Percentiles rank a stretch among this genome's conserved stretches.
phyloP scores from a whole-genome alignment of 1,140 invertebrate genomes.

The Zophobas morio region DNA sequence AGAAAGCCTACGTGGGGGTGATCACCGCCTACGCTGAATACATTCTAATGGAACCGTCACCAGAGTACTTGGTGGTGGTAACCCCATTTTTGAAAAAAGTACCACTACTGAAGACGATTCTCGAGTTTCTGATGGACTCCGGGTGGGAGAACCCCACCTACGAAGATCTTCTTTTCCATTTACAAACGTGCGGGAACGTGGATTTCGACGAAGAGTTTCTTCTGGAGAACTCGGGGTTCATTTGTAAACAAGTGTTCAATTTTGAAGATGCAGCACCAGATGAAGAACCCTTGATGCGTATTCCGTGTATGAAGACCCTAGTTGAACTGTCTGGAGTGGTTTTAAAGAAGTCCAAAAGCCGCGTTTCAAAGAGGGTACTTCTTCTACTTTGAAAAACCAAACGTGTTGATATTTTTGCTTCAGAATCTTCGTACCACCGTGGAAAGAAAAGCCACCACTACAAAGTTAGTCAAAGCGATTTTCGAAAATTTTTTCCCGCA shows the following conservation, averaged over 20 bases:
- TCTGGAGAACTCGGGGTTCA: slow-evolving; percentile 85
- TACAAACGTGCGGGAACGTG: slow-evolving; percentile 72
- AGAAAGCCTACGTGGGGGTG: slow-evolving; percentile 82
- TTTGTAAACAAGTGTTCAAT: slow-evolving; percentile 85
- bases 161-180: slow-evolving; percentile 80
- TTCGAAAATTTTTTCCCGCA: slow-evolving; percentile 88
- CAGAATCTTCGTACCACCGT: background rate
- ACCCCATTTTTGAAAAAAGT: slow-evolving; percentile 81
- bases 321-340: slow-evolving; percentile 85
- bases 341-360: slow-evolving; percentile 66
- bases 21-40: slow-evolving; percentile 88
- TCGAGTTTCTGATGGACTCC: slow-evolving; percentile 82
- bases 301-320: slow-evolving; percentile 83
- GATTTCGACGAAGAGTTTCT: slow-evolving; percentile 81
- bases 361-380: background rate
- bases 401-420: background rate
- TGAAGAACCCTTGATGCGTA: slow-evolving; percentile 77
- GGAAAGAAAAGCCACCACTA: slow-evolving; percentile 82
- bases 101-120: slow-evolving; percentile 84
- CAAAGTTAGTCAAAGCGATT: slow-evolving; percentile 83
- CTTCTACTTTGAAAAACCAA: background rate
- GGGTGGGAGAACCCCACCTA: slow-evolving; percentile 80
- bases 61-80: slow-evolving; percentile 78
- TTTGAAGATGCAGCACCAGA: slow-evolving; percentile 79
- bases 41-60: slow-evolving; percentile 82